A percentile compares a stretch with the other conserved stretches of the same genome.
Conservation (phyloP, 2,113 vertebrate genomes). For the Callocephalon fimbriatum region DNA sequence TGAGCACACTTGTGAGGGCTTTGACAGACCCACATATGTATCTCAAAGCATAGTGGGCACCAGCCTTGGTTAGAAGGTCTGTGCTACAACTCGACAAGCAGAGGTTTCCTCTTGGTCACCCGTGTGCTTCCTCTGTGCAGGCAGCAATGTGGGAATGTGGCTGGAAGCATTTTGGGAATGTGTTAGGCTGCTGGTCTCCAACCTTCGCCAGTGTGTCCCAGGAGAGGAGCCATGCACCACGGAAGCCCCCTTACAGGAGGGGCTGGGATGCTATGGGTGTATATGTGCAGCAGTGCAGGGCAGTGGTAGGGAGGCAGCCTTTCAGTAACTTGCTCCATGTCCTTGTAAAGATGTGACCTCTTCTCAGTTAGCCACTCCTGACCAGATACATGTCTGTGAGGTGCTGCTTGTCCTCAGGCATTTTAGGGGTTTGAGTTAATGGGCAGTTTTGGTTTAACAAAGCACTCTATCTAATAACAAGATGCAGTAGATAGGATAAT, state of each 20-base stretch:
- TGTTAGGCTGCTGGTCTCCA: neutral
- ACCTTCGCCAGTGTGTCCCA: neutral
- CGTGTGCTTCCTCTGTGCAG: neutral
- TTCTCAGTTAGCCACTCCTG: neutral
- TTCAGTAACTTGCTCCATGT: neutral
- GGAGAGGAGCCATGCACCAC: neutral
- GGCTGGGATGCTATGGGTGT: rapidly evolving
- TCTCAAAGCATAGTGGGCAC: neutral
- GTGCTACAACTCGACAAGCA: neutral
- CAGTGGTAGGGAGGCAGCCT: neutral
- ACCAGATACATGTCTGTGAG: neutral
- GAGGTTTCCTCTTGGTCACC: neutral
- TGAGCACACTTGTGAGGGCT: neutral
- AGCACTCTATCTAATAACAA: neutral
- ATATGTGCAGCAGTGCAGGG: neutral
- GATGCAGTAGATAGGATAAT: neutral
- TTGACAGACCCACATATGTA: neutral
- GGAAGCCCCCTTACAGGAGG: neutral
- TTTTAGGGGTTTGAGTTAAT: neutral
- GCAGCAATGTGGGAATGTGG: rapidly evolving
- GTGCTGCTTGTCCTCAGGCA: neutral
- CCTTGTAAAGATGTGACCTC: neutral
- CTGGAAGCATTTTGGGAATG: neutral
- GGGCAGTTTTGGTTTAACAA: neutral
- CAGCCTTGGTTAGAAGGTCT: neutral